Evolutionary conservation across 2,797 vertebrate genomes (phyloP), one percentile per base, ranked within the genome.

Genomic region (Semotilus atromaculatus): DNA sequence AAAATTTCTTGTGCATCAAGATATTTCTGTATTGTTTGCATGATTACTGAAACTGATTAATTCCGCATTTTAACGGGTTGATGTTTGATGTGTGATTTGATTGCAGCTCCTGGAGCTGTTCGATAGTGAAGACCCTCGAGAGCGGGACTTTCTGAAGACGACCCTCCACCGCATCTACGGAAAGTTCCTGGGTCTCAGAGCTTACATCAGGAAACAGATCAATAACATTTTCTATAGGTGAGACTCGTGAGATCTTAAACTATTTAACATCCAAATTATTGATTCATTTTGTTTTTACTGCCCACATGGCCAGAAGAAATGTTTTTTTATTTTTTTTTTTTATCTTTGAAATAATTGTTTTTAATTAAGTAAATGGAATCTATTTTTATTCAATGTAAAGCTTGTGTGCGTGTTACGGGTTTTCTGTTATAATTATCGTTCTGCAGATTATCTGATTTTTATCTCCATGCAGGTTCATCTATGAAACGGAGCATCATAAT

Each of bases 191-290:
- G 98, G 98, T 89, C 95, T 99, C 91, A 93, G 98, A 92, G 98
- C 98, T 23, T 99, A 99, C 96, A 98, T 99, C 95, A 97, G 98
- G 93, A 99, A 99, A 94, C 98, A 99, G 90, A 99, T 99, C 91
- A 99, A 99, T 96, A 98, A 99, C 96, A 99, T 99, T 96, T 99
- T 99, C 97, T 99, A 99, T 97, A 97, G 97, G 98, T 99, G 94
- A 92, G 97, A 95, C 66, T 60, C 4, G 2, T 3, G 38, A 13
- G 10, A 14, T 67, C 64, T 19, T 36, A 19, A 64, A 18, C 29
- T 64, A 8, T 31, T 4, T 8, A 31, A 31, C 29, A 31, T 31
- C 26, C 62, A 19, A 16, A 48, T 29, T 9, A 43, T 38, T 9
- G 7, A 51, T 21, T 31, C 4, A 31, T 21, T 31, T 67, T 21